Conservation (phyloP, 2,888 invertebrate species). For the Orchesella flavescens region DNA sequence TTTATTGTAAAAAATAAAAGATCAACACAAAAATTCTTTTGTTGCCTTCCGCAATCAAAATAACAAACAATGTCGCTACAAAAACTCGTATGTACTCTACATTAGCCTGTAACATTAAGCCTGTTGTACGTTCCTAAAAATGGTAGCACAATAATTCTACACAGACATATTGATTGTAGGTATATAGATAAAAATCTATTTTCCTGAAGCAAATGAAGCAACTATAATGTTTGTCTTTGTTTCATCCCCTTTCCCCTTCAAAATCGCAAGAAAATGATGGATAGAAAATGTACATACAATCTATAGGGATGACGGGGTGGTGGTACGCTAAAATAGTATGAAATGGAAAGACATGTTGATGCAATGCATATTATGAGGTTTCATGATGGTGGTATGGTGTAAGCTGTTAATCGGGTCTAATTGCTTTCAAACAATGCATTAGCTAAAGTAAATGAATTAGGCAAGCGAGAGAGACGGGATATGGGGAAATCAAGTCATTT, state of each 20-base stretch:
- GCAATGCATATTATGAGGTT: background rate
- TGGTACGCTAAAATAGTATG: too few species aligned
- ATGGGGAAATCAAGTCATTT: constrained; percentile 55
- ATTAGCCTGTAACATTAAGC: too few species aligned
- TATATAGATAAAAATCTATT: background rate
- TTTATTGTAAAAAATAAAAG: too few species aligned
- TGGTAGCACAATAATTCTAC: background rate
- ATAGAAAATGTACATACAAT: too few species aligned
- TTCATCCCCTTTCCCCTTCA: background rate
- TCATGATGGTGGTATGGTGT: background rate
- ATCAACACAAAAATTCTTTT: too few species aligned
- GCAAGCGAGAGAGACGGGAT: constrained; percentile 3
- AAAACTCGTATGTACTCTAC: too few species aligned
- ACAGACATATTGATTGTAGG: background rate
- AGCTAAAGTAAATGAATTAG: constrained; percentile 64
- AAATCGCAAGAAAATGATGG: too few species aligned
- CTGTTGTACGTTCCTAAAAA: too few species aligned
- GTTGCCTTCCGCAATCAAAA: too few species aligned
- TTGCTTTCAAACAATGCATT: constrained; percentile 70
- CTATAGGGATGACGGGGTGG: too few species aligned
- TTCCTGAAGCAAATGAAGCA: background rate
- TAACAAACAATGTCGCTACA: too few species aligned
- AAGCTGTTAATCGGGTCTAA: constrained; percentile 67
- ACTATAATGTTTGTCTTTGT: background rate
- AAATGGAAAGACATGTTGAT: too few species aligned